phyloP scores from a whole-genome alignment of 1,140 invertebrate genomes.

The Rhopalosiphum maidis region DNA sequence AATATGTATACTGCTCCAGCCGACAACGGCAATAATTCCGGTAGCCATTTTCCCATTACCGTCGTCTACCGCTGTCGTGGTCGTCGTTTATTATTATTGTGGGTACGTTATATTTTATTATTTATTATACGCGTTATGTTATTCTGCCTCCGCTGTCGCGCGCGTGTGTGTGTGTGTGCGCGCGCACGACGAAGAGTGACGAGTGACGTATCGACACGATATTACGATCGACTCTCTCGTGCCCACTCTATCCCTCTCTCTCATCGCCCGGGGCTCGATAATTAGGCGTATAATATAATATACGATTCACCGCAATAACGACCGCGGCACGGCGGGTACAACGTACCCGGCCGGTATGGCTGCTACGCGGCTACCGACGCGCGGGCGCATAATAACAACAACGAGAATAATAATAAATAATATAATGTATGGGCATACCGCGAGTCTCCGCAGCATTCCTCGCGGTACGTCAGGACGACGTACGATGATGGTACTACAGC shows the following conservation, averaged over 20 bases:
- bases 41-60: slow-evolving; percentile 29
- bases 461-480: neutral
- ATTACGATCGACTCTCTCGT: neutral
- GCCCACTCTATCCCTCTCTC: too few relatives aligned
- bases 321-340: neutral
- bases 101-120: neutral
- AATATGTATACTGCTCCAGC: neutral
- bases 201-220: slow-evolving; percentile 5
- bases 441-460: neutral
- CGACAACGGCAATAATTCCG: neutral
- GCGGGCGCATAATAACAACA: neutral
- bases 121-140: neutral
- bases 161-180: too few relatives aligned
- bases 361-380: neutral
- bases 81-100: neutral
- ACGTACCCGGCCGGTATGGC: too few relatives aligned
- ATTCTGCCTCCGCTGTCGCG: neutral
- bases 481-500: too few relatives aligned
- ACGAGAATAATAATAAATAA: neutral
- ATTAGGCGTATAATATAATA: slow-evolving; percentile 9
- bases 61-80: neutral
- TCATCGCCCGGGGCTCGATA: neutral
- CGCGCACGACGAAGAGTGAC: neutral
- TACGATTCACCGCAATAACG: neutral
- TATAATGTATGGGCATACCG: neutral